phyloP scores from a whole-genome alignment of 2,113 vertebrate genomes.

The Oncorhynchus clarkii region DNA sequence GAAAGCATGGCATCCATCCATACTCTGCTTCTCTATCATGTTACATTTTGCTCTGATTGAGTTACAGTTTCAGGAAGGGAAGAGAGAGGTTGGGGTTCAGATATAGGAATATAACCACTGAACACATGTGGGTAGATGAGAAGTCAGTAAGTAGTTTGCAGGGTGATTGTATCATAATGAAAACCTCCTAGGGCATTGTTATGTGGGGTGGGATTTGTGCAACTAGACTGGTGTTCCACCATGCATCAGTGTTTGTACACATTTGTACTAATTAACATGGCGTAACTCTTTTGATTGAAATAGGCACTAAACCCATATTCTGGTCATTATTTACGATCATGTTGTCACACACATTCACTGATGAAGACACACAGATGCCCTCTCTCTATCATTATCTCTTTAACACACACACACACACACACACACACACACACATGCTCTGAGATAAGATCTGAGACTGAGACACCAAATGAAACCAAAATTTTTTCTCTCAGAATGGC shows the following conservation, averaged over 20 bases:
- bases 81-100: background rate
- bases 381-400: background rate
- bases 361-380: slow-evolving; percentile 8
- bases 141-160: background rate
- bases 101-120: background rate
- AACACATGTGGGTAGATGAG: background rate
- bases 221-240: too few relatives aligned
- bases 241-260: too few relatives aligned
- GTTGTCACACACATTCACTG: background rate
- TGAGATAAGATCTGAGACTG: slow-evolving; percentile 30
- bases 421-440: slow-evolving; percentile 12
- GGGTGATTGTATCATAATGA: background rate
- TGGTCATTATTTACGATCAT: background rate
- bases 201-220: too few relatives aligned
- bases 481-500: slow-evolving; percentile 37
- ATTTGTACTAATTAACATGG: too few relatives aligned
- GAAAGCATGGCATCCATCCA: background rate
- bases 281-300: too few relatives aligned
- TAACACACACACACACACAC: background rate
- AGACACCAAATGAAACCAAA: slow-evolving; percentile 46
- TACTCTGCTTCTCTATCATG: too few relatives aligned
- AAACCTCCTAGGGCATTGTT: background rate
- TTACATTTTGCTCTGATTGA: background rate
- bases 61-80: background rate
- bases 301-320: too few relatives aligned